phyloP scores from a whole-genome alignment of 2,113 vertebrate genomes.

The Menura novaehollandiae region DNA sequence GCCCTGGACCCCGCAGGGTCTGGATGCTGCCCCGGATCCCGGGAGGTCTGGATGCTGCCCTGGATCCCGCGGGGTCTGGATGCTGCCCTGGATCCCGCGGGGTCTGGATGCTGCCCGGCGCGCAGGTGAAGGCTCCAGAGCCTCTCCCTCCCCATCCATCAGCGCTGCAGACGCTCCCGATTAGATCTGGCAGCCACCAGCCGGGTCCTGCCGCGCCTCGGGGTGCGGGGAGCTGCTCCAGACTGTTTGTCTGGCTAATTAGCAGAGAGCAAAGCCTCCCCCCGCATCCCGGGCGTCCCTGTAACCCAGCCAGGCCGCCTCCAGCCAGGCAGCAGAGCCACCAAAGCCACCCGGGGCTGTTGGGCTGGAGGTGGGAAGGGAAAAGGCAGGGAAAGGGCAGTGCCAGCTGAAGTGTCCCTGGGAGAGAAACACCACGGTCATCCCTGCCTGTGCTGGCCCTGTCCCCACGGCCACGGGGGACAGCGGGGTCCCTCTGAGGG shows the following conservation, averaged over 20 bases:
- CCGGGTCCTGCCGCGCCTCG: not conserved
- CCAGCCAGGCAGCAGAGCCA: not conserved
- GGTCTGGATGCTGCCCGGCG: not conserved
- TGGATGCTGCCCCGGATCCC: not conserved
- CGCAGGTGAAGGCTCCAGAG: not conserved
- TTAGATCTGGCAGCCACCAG: not conserved
- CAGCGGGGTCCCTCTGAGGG: not conserved
- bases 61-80: too few species aligned
- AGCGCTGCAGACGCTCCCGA: not conserved
- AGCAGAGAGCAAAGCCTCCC: not conserved
- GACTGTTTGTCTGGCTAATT: not conserved
- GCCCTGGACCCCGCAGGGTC: not conserved
- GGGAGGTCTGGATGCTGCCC: not conserved
- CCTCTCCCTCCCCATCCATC: not conserved
- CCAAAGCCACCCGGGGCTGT: not conserved
- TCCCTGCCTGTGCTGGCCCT: not conserved
- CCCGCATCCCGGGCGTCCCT: not conserved
- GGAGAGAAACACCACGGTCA: not conserved
- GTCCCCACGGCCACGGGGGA: not conserved
- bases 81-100: not conserved
- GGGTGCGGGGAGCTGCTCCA: not conserved
- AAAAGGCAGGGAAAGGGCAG: not conserved
- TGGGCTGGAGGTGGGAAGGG: not conserved
- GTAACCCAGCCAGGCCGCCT: not conserved
- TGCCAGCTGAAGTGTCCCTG: rapidly evolving